Base-by-base conservation (phyloP, 2,113 vertebrate species). In the Podarcis cretensis region DNA sequence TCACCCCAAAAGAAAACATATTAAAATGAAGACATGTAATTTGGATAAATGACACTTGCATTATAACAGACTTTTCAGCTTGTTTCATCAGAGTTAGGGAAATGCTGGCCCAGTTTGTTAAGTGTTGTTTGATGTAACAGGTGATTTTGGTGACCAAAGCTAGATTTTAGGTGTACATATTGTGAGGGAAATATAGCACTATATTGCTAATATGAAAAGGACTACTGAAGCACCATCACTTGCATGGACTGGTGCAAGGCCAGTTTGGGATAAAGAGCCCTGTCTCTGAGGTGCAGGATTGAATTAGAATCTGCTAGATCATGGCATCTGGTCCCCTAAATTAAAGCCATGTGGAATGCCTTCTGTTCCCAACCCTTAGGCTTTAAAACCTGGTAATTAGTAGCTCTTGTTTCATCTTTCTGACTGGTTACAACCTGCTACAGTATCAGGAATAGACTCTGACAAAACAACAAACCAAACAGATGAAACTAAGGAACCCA, bases 361-460 rank as follows among this genome's bases (percentile, higher is more conserved):
- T 83, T 83, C 81, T 83, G 59, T 83, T 88, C 81, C 63, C 81
- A 88, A 14, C 81, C 71, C n/a, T 65, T 83, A 68, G 73, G 73
- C 81, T 76, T 68, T 68, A 83, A 83, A 88, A 83, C 73, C 37
- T 68, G 40, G 40, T 54, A 88, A 78, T 88, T 88, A 88, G 87
- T 83, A 77, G 81, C 63, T 83, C 87, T 83, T 83, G 59, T 83
- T 88, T 88, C 81, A 88, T 77, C n/a, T 83, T 88, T 68, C 81
- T 88, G 81, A 77, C 87, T 83, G 74, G 87, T 69, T 88, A 77
- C 73, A 88, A 88, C 87, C 73, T 83, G 87, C 81, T 68, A 48
- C 4, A 25, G 59, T 83, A 83, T 83, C 87, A 88, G 59, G 30
- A 35, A 77, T 20, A 83, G 59, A 77, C 73, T 83, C 6, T 48